Base-by-base conservation (phyloP, 2,888 invertebrate genomes). In the Helleia helle region DNA sequence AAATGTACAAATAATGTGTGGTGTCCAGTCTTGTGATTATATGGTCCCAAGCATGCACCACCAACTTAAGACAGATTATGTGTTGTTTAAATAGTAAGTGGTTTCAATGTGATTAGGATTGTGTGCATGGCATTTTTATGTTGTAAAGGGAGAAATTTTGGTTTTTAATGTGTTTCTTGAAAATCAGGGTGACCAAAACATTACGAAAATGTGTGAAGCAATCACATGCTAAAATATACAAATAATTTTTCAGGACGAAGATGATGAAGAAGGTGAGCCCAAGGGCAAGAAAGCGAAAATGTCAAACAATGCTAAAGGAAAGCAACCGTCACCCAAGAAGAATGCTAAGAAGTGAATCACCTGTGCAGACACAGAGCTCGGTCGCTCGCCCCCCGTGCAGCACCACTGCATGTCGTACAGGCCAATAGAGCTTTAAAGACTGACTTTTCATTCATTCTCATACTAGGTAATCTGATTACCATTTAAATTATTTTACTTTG, bases 241-340 rank as follows among this genome's bases (percentile, higher is more conserved):
- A 25, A 17, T 15, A 2, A 11, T 8, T 25, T 41, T 50, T 11
- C 65, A 90, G 74, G 90, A 89, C 44, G 91, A 91, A 46, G 91
- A 90, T 41, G 91, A 91, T 13, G 92, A 93, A 48, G 93, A 93
- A 13, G 91, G 91, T 27, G 91, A 91, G 72, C 91, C 92, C 58
- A 93, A 93, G 79, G 90, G 90, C 74, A 93, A 93, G 79, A 91
- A 91, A 65, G 88, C 90, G 73, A 92, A 92, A 84, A 79, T 91
- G 71, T 88, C 89, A 59, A 90, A 89, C 75, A 90, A 89, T 61
- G 86, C 88, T 65, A 89, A 89, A 74, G 90, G 89, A 62, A 91
- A 91, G 80, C 84, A 87, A 44, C 83, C 89, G 43, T 88, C 89
- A 55, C 89, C 90, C 73, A 91, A 91, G 87, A 91, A 90, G 79